Percentiles rank a stretch among this genome's conserved stretches.
phyloP scores from a whole-genome alignment of 2,113 vertebrate genomes.

The Panthera leo region DNA sequence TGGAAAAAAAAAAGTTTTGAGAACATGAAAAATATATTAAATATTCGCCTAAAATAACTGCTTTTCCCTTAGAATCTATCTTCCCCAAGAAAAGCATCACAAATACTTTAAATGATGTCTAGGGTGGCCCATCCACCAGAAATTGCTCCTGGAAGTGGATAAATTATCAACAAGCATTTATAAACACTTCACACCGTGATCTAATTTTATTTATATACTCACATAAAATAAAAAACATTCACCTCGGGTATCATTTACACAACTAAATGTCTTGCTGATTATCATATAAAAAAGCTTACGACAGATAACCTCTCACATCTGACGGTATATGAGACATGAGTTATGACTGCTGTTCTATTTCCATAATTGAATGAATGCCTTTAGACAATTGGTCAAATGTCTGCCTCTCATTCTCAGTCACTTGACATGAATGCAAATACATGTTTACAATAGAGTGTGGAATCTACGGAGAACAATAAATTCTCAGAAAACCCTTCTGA shows the following conservation, averaged over 20 bases:
- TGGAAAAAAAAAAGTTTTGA: background rate
- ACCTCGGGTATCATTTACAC: conserved; percentile 53
- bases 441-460: background rate
- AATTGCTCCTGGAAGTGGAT: conserved; percentile 46
- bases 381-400: conserved; percentile 44
- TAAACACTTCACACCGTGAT: conserved; percentile 40
- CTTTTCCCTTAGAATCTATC: conserved; percentile 31
- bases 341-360: background rate
- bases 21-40: background rate
- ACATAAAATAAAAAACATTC: conserved; percentile 60
- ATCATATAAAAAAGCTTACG: conserved; percentile 49
- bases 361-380: conserved; percentile 37
- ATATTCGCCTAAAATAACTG: conserved; percentile 8
- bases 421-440: background rate
- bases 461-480: background rate
- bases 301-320: conserved; percentile 42
- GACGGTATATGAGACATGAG: conserved; percentile 40
- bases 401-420: conserved; percentile 32
- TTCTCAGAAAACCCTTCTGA: conserved; percentile 30
- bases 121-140: background rate
- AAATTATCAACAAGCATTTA: conserved; percentile 39
- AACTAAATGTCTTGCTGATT: conserved; percentile 61
- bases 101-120: conserved; percentile 46
- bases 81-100: conserved; percentile 39
- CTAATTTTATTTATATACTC: conserved; percentile 49